Percentiles rank a stretch among this genome's conserved stretches.
These are phyloP conservation scores for Henricia sp. DNA, from an alignment of 53 echinoderm and acorn worm genomes.

Conservation along the genomic window DNA sequence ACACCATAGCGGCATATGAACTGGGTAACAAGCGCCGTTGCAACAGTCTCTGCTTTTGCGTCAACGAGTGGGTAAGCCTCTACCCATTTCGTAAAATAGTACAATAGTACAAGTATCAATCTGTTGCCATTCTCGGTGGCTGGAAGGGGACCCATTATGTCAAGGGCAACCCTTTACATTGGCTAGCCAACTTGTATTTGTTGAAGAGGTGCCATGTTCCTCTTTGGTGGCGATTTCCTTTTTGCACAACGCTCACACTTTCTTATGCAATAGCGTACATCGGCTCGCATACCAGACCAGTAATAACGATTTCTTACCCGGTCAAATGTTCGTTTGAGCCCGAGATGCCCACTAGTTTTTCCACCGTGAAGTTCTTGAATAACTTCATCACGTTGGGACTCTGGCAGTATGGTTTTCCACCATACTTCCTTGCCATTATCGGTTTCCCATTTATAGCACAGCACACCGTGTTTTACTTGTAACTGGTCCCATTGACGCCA, in stretches of 20 bases:
- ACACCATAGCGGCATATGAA: constrained; percentile 64
- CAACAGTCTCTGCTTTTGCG: constrained; percentile 43
- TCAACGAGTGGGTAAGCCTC: constrained; percentile 62
- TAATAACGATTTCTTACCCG: constrained; percentile 4
- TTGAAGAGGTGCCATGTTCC: constrained; percentile 4
- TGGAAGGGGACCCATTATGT: constrained; percentile 15
- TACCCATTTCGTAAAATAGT: constrained; percentile 51
- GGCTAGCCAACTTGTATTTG: neutral
- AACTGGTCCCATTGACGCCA: constrained; percentile 16
- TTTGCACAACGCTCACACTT: constrained; percentile 33
- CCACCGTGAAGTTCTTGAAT: constrained; percentile 32
- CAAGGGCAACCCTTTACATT: constrained; percentile 8
- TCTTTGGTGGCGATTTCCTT: constrained; percentile 29
- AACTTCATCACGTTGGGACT: neutral
- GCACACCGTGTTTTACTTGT: neutral
- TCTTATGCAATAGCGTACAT: constrained; percentile 14
- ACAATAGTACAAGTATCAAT: constrained; percentile 1
- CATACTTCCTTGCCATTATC: neutral
- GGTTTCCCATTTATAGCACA: constrained; percentile 3
- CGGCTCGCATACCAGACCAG: neutral
- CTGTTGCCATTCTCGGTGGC: neutral
- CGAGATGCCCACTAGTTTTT: constrained; percentile 20
- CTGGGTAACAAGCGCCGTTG: constrained; percentile 43
- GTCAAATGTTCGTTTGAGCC: constrained; percentile 1
- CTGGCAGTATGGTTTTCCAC: neutral